Conservation (phyloP, 2,888 invertebrate species). For the Sericinus montela region DNA sequence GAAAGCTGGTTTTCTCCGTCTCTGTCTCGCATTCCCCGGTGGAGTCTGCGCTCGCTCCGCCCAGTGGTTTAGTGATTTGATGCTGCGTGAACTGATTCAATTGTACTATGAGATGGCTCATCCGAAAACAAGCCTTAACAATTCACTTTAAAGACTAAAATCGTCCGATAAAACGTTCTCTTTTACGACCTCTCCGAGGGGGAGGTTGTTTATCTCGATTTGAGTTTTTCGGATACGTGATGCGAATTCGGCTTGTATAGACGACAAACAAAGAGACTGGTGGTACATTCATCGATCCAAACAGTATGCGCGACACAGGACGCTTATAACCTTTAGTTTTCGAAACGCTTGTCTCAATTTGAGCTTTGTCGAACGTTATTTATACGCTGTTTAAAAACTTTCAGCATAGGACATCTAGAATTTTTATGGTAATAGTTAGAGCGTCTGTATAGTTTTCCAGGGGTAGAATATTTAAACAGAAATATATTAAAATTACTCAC, state of each 20-base stretch:
- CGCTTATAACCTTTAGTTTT: slow-evolving; percentile 54
- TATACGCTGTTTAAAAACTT: slow-evolving; percentile 72
- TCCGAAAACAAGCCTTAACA: slow-evolving; percentile 68
- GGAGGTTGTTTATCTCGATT: slow-evolving; percentile 77
- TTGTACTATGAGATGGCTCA: slow-evolving; percentile 60
- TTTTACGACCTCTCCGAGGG: slow-evolving; percentile 69
- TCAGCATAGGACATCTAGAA: slow-evolving; percentile 60
- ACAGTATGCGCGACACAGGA: slow-evolving; percentile 43
- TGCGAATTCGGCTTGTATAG: slow-evolving; percentile 76
- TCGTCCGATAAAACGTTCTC: slow-evolving; percentile 68
- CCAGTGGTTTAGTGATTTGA: slow-evolving; percentile 80
- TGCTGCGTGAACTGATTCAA: slow-evolving; percentile 80
- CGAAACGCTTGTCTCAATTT: slow-evolving; percentile 48
- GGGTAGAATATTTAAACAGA: slow-evolving; percentile 24
- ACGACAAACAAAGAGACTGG: slow-evolving; percentile 61
- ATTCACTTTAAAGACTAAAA: slow-evolving; percentile 72
- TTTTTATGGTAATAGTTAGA: slow-evolving; percentile 34
- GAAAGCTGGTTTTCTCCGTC: slow-evolving; percentile 51
- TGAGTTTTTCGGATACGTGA: slow-evolving; percentile 77
- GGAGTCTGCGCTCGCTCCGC: slow-evolving; percentile 76
- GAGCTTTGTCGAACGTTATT: slow-evolving; percentile 70
- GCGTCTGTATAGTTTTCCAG: slow-evolving; percentile 55
- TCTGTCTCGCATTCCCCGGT: slow-evolving; percentile 64
- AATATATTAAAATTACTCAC: neutral
- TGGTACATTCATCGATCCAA: slow-evolving; percentile 65